These are phyloP conservation scores for Crotalus viridis DNA, from an alignment of 2,113 vertebrate species.

Conservation along the genomic window DNA sequence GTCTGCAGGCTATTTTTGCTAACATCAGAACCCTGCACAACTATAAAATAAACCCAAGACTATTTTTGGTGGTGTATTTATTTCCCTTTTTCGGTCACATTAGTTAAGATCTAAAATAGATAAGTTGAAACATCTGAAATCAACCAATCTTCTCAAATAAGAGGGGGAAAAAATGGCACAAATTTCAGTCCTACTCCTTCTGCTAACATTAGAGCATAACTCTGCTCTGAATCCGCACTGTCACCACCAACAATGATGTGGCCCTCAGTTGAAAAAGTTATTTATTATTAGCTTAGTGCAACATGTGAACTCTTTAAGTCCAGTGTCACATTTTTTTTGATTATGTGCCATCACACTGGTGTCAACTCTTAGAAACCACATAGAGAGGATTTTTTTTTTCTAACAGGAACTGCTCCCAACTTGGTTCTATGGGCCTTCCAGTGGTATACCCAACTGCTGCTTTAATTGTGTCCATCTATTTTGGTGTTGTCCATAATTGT, in stretches of 20 bases:
- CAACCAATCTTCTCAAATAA: not conserved
- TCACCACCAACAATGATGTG: not conserved
- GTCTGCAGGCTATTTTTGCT: not conserved
- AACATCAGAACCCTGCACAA: not conserved
- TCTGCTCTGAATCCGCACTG: not conserved
- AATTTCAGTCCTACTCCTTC: not conserved
- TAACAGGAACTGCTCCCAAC: not conserved
- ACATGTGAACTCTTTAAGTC: not conserved
- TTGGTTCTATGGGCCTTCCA: not conserved
- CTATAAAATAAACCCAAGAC: conserved; percentile 15
- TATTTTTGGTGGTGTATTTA: not conserved
- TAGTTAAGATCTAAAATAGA: not conserved
- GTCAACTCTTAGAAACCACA: not conserved
- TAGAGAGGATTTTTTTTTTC: not conserved
- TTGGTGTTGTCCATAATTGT: not conserved
- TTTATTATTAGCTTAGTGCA: not conserved
- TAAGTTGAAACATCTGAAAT: not conserved
- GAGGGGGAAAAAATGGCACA: conserved; percentile 25
- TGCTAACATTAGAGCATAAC: not conserved
- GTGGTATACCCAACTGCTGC: not conserved
- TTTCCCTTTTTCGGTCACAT: not conserved
- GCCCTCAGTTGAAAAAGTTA: not conserved
- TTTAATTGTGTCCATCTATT: not conserved
- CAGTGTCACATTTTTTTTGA: not conserved
- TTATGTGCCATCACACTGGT: not conserved